Evolutionary conservation across 1,140 invertebrate genomes (phyloP), one percentile per base, ranked within the genome.

Genomic region (Microplitis mediator): DNA sequence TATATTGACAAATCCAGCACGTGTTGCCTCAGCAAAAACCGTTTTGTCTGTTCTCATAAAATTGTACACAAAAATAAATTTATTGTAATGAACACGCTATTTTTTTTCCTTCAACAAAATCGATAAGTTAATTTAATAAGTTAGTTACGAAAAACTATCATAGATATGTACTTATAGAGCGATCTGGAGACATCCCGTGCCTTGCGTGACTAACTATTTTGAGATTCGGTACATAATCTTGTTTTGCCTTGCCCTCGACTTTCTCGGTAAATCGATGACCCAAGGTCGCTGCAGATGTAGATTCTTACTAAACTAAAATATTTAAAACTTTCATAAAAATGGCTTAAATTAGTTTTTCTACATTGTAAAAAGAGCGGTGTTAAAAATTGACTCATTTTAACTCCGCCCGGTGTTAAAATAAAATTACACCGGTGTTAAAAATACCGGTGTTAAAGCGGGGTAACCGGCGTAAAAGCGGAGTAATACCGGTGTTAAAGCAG

Each of bases 271-370:
- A 72, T 72, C 68, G 64, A 79, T 71, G 75, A 75, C 78, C 78
- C 79, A 80, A 80, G 79, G 79, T 69, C 75, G 77, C 78, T 80
- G 79, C 79, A 51, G 77, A 54, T 69, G 65, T 34, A 67, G 8
- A 51, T 58, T 51, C 50, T 51, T 51, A 34, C 54, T 36, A 58
- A 39, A 36, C 31, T 23, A 67, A 34, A 16, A 60, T 23, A 68
- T n/a, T 31, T 8, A 61, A 39, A 64, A 45, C 4, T 45, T 64
- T 64, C 62, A 39, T 45, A 11, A n/a, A n/a, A n/a, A n/a, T n/a
- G n/a, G n/a, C 62, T 64, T n/a, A 45, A 9, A 35, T 32, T 32
- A 13, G 2, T 23, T 23, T 23, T 23, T n/a, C n/a, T n/a, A n/a
- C n/a, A n/a, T n/a, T n/a, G n/a, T n/a, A n/a, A n/a, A n/a, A n/a